phyloP scores from a whole-genome alignment of 2,888 invertebrate genomes.

The Miltochrista miniata region DNA sequence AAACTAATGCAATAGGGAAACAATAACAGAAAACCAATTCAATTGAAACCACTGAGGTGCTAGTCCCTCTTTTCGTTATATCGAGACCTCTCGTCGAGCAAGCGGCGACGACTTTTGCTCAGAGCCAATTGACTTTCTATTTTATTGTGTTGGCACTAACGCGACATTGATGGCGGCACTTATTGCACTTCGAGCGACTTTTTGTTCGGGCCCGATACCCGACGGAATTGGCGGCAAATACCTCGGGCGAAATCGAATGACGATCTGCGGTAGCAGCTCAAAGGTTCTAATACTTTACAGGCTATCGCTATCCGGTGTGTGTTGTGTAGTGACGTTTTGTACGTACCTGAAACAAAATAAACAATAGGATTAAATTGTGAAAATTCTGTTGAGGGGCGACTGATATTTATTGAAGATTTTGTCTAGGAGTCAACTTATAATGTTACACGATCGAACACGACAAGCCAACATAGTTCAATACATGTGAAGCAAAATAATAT shows the following conservation, averaged over 20 bases:
- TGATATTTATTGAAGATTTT: too few relatives aligned
- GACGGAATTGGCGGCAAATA: constrained; percentile 53
- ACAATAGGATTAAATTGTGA: constrained; percentile 14
- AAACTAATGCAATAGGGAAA: constrained; percentile 28
- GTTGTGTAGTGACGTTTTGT: constrained; percentile 9
- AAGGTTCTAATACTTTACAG: constrained; percentile 27
- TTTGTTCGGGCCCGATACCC: constrained; percentile 55
- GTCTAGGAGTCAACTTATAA: too few relatives aligned
- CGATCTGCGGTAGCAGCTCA: constrained; percentile 41
- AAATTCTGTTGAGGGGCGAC: background rate
- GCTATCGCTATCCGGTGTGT: constrained; percentile 23
- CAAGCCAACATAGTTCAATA: too few relatives aligned
- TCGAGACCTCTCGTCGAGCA: constrained; percentile 32
- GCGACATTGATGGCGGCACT: constrained; percentile 78
- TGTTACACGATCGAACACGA: too few relatives aligned
- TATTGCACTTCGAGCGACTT: constrained; percentile 72
- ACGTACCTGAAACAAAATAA: constrained; percentile 62
- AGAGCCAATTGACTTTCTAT: constrained; percentile 72
- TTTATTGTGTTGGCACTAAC: constrained; percentile 79
- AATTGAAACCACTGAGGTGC: constrained; percentile 19
- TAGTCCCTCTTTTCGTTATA: constrained; percentile 20
- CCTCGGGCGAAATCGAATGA: constrained; percentile 55
- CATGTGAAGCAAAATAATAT: too few relatives aligned
- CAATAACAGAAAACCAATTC: constrained; percentile 34
- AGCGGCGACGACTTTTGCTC: constrained; percentile 48